These are phyloP conservation scores for Phoxinus dragarum DNA, from an alignment of 2,797 vertebrate genomes.

Conservation along the genomic window DNA sequence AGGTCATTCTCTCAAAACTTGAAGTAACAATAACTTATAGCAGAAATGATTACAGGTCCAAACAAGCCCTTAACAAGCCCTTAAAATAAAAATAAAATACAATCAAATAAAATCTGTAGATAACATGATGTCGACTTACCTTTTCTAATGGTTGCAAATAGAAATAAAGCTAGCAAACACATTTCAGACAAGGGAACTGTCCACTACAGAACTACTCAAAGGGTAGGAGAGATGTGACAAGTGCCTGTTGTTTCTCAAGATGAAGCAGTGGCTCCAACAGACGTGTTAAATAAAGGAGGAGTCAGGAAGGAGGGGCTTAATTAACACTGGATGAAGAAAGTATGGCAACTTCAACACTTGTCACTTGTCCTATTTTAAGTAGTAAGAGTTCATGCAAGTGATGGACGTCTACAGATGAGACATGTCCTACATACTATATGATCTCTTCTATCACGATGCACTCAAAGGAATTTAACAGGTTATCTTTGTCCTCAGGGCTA, in stretches of 20 bases:
- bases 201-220: background rate
- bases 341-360: background rate
- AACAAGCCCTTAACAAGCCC: background rate
- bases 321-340: background rate
- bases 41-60: background rate
- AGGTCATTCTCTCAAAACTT: too few relatives aligned
- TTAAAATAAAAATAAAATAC: too few relatives aligned
- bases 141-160: background rate
- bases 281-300: conserved; percentile 27
- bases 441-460: background rate
- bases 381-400: background rate
- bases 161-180: background rate
- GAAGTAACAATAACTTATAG: background rate
- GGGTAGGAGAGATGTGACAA: background rate
- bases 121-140: conserved; percentile 18
- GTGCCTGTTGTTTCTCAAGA: conserved; percentile 8
- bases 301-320: background rate
- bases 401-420: conserved; percentile 28
- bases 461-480: conserved; percentile 55
- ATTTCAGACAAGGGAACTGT: background rate
- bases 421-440: background rate
- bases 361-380: conserved; percentile 29
- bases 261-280: background rate
- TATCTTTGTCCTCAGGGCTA: conserved; percentile 61
- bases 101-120: background rate